phyloP scores from a whole-genome alignment of 2,797 vertebrate genomes.

The Anabacerthia variegaticeps region DNA sequence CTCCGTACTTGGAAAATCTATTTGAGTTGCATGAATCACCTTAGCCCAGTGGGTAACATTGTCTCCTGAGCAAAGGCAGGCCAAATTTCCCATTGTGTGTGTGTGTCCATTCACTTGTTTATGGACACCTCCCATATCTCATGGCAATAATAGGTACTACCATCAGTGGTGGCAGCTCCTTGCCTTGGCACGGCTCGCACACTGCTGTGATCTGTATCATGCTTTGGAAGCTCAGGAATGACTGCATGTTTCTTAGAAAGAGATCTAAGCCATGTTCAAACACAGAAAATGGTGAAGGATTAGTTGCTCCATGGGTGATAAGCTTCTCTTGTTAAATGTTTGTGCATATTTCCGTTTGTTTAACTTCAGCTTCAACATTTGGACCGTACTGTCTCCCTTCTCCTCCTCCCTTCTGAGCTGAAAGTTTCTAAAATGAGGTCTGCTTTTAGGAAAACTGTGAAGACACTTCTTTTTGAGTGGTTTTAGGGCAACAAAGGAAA shows the following conservation, averaged over 20 bases:
- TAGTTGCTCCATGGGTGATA: not conserved
- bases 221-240: not conserved
- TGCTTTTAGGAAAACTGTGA: not conserved
- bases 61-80: not conserved
- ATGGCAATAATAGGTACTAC: not conserved
- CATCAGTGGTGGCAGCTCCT: not conserved
- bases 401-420: not conserved
- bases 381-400: not conserved
- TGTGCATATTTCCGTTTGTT: not conserved
- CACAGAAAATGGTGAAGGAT: not conserved
- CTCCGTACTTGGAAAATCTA: not conserved
- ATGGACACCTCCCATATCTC: not conserved
- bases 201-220: accelerated
- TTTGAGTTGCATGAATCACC: not conserved
- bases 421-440: not conserved
- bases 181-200: not conserved
- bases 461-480: not conserved
- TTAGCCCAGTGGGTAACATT: not conserved
- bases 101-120: not conserved
- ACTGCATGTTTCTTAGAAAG: not conserved
- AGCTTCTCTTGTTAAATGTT: not conserved
- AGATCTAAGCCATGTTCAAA: not conserved
- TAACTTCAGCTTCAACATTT: not conserved
- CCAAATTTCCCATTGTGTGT: not conserved
- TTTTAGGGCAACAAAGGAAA: not conserved